phyloP scores from a whole-genome alignment of 2,888 invertebrate genomes.

The Tridacna crocea region DNA sequence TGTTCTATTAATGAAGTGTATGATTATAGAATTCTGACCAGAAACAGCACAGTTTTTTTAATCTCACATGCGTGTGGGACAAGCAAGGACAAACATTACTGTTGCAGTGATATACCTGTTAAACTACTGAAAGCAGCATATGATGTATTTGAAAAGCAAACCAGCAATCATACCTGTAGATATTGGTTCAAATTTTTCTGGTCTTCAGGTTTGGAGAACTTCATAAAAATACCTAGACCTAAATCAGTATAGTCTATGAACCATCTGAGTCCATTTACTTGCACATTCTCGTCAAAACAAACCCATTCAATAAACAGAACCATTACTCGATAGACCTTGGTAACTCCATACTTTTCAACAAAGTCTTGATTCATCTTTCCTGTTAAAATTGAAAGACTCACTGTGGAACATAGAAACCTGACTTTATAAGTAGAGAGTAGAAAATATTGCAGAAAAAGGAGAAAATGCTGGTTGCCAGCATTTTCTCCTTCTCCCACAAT shows the following conservation, averaged over 20 bases:
- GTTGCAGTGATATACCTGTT: too few relatives aligned
- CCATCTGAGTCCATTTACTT: conserved; percentile 3
- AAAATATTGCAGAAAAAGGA: too few relatives aligned
- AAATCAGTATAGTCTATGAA: neutral
- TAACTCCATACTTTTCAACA: neutral
- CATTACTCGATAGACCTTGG: neutral
- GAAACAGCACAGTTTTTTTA: too few relatives aligned
- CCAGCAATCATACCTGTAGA: too few relatives aligned
- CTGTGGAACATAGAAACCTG: neutral
- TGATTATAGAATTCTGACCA: too few relatives aligned
- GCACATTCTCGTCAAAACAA: conserved; percentile 14
- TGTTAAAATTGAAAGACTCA: neutral
- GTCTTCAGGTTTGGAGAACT: conserved; percentile 10
- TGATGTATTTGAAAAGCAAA: too few relatives aligned
- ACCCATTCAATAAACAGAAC: conserved; percentile 17
- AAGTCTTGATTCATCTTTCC: neutral
- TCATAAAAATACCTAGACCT: neutral
- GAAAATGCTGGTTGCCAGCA: too few relatives aligned
- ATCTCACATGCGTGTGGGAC: too few relatives aligned
- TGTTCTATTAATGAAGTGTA: too few relatives aligned
- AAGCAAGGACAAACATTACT: too few relatives aligned
- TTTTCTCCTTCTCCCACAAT: too few relatives aligned
- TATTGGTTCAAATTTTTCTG: neutral
- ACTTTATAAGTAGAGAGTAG: neutral
- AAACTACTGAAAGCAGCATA: too few relatives aligned